Evolutionary conservation across 2,113 vertebrate species (phyloP).

Genomic region (Oncorhynchus masou): DNA sequence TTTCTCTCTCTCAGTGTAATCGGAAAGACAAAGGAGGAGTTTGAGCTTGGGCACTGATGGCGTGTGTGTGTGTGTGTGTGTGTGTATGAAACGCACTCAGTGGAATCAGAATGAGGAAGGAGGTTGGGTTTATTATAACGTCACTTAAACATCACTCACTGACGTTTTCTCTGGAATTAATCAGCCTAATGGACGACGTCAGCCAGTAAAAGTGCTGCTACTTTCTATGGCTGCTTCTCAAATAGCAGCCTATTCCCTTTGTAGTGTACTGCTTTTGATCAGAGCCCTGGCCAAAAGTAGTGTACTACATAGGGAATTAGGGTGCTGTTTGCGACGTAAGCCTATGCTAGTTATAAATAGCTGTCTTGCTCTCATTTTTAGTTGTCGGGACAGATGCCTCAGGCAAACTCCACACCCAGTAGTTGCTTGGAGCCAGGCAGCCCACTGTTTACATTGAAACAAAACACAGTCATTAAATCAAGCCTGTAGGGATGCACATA

Average conservation of each 20-base stretch:
- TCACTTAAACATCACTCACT: not conserved
- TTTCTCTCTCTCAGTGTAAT: too few relatives aligned
- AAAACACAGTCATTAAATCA: not conserved
- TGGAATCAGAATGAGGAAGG: not conserved
- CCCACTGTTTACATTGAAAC: not conserved
- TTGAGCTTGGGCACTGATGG: too few relatives aligned
- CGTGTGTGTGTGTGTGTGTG: too few relatives aligned
- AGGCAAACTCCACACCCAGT: not conserved
- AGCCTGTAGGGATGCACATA: not conserved
- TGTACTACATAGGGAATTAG: too few relatives aligned
- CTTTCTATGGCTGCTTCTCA: too few relatives aligned
- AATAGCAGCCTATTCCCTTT: too few relatives aligned
- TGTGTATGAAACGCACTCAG: not conserved
- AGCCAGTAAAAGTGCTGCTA: not conserved
- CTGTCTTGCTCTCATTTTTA: slow-evolving; percentile 3
- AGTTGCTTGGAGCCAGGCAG: not conserved
- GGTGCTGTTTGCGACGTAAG: not conserved
- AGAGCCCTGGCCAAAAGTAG: too few relatives aligned
- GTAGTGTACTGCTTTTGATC: too few relatives aligned
- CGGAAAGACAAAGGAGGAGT: too few relatives aligned
- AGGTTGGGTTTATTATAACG: not conserved
- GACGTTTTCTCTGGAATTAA: not conserved
- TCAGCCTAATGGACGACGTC: slow-evolving; percentile 14
- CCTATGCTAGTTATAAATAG: slow-evolving; percentile 9
- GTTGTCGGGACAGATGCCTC: not conserved